Evolutionary conservation across 2,113 vertebrate genomes (phyloP).

Genomic region (Gambusia holbrooki): DNA sequence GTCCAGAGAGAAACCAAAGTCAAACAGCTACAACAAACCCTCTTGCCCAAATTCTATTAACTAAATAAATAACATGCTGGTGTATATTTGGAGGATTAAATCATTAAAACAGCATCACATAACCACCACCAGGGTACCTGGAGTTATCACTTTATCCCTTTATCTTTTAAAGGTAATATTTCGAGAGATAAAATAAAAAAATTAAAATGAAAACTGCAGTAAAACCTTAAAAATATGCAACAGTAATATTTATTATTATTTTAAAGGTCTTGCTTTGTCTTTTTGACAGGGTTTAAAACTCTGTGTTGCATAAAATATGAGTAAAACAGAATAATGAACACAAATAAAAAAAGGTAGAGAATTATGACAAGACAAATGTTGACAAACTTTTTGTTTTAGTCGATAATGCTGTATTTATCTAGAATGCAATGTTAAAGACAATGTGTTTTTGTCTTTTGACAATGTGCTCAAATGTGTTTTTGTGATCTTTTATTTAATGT

Average conservation of each 20-base stretch:
- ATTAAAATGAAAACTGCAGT: too few species aligned
- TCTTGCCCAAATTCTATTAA: background rate
- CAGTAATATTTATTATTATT: background rate
- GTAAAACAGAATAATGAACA: too few species aligned
- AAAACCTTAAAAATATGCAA: too few species aligned
- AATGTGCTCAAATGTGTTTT: rapidly evolving
- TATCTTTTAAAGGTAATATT: too few species aligned
- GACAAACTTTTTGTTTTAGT: too few species aligned
- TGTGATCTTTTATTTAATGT: background rate
- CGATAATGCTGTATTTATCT: background rate
- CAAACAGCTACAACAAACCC: background rate
- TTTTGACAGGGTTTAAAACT: background rate
- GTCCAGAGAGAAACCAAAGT: background rate
- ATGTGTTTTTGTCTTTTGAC: rapidly evolving
- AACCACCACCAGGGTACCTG: too few species aligned
- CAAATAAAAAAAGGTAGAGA: too few species aligned
- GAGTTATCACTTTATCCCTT: too few species aligned
- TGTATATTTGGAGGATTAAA: too few species aligned
- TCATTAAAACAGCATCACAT: background rate
- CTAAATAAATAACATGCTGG: background rate
- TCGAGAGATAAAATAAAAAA: too few species aligned
- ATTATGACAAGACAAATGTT: too few species aligned
- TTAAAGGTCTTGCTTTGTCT: background rate
- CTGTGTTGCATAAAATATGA: background rate
- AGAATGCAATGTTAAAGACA: background rate